Conservation (phyloP, 2,797 vertebrate species). For the Pachyuromys duprasi region DNA sequence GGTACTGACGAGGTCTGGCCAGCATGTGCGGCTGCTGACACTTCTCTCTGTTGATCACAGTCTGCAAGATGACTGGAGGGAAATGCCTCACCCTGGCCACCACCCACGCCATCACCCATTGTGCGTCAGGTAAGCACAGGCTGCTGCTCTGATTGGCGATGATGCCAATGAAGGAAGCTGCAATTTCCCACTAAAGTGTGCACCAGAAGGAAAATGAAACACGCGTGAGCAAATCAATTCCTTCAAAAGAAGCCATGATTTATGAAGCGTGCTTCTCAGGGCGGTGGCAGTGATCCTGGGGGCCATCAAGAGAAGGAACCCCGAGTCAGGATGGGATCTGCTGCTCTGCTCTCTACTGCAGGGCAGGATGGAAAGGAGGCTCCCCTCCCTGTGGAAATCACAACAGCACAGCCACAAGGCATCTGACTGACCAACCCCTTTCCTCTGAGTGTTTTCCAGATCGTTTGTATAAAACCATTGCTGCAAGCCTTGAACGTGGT, state of each 20-base stretch:
- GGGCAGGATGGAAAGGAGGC: neutral
- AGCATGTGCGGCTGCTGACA: too few species aligned
- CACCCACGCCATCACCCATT: constrained; percentile 67
- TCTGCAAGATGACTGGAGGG: neutral
- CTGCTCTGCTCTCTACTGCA: neutral
- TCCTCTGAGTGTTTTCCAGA: neutral
- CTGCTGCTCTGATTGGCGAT: constrained; percentile 27
- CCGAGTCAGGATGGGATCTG: neutral
- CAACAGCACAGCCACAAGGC: neutral
- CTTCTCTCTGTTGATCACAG: constrained; percentile 5
- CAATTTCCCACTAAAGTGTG: constrained; percentile 43
- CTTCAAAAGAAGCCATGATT: constrained; percentile 64
- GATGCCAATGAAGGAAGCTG: constrained; percentile 40
- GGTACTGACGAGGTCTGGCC: neutral
- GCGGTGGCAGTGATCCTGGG: neutral
- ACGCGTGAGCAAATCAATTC: constrained; percentile 52
- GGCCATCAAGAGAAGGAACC: neutral
- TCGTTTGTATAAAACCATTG: neutral
- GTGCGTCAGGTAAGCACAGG: constrained; percentile 62
- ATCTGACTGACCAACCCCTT: neutral
- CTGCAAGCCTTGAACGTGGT: neutral
- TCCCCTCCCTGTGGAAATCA: constrained; percentile 41
- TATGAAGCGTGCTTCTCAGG: neutral
- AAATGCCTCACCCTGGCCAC: constrained; percentile 46
- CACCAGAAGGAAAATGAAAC: neutral